Evolutionary conservation across 2,113 vertebrate genomes (phyloP), one percentile per base, ranked within the genome.

Genomic region (Crotalus helleri): DNA sequence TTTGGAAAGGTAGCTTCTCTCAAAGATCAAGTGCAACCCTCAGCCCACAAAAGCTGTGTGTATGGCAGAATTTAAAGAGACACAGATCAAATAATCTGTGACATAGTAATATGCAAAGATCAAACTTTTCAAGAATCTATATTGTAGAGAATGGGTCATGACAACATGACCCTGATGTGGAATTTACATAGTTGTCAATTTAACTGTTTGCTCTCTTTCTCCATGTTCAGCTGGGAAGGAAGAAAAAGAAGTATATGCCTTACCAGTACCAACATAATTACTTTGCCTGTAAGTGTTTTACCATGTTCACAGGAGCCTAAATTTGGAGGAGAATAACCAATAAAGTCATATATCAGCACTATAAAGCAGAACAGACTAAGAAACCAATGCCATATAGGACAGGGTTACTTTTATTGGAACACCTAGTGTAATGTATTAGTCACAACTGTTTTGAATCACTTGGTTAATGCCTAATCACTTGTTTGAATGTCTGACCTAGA

Each of bases 211-310:
- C 39, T 29, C 8, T 51, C 90, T 1, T 74, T 93, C 87, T 85
- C 3, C n/a, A 91, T 94, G 93, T 94, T 69, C 96, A 98, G 98
- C 98, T 98, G n/a, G 98, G 98, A 89, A 98, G 97, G 54, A 96
- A 97, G 96, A 98, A 98, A 96, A 98, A 97, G 88, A 98, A 98
- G 61, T 97, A 98, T 91, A 98, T 98, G 98, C 98, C 98, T 1
- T 98, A 98, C 93, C 97, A 98, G 59, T 96, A 98, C 85, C 98
- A 98, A 93, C 98, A 98, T 90, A 98, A 96, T 9, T 98, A 98
- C 95, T 98, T 98, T 93, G 89, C 96, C 93, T 61, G 98, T 98
- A 96, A 98, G 98, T 98, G 92, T 92, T 89, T 58, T 0, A 0
- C 4, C 21, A 58, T 89, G 33, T 59, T 15, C n/a, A 39, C 51